A percentile compares a stretch with the other conserved stretches of the same genome.
Evolutionary conservation across 2,797 vertebrate species (phyloP).

Genomic region (Cetoscarus ocellatus): DNA sequence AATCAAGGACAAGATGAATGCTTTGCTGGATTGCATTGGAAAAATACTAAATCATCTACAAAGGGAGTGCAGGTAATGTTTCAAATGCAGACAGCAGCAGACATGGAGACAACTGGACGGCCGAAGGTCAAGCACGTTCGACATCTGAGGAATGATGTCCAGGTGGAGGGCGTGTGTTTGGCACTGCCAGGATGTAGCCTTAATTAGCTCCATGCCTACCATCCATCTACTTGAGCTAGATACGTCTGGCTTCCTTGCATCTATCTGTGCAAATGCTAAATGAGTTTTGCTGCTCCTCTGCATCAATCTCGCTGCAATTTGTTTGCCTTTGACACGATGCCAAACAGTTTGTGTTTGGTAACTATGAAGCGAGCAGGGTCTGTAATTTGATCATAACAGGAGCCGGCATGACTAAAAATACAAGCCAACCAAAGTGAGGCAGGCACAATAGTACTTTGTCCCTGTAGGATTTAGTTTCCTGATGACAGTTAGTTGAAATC

Average conservation of each 20-base stretch:
- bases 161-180: slow-evolving; percentile 50
- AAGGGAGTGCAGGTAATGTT: slow-evolving; percentile 24
- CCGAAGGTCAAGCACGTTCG: slow-evolving; percentile 51
- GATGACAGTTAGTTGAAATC: slow-evolving; percentile 57
- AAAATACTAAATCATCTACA: slow-evolving; percentile 31
- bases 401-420: slow-evolving; percentile 58
- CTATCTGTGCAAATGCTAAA: slow-evolving; percentile 15
- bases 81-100: slow-evolving; percentile 37
- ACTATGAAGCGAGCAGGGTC: slow-evolving; percentile 31
- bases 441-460: slow-evolving; percentile 26
- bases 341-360: slow-evolving; percentile 49
- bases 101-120: slow-evolving; percentile 11
- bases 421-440: slow-evolving; percentile 29
- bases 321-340: slow-evolving; percentile 36
- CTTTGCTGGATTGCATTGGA: not conserved
- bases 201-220: slow-evolving; percentile 57
- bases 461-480: slow-evolving; percentile 53
- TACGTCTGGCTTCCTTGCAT: slow-evolving; percentile 22
- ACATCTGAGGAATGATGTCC: slow-evolving; percentile 46
- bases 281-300: slow-evolving; percentile 18
- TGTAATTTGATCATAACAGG: slow-evolving; percentile 58
- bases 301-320: slow-evolving; percentile 37
- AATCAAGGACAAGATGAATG: slow-evolving; percentile 10
- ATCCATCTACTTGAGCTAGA: slow-evolving; percentile 47
- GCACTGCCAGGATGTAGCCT: slow-evolving; percentile 33